Evolutionary conservation across 2,888 invertebrate genomes (phyloP), one percentile per base, ranked within the genome.

Genomic region (Melolontha melolontha): DNA sequence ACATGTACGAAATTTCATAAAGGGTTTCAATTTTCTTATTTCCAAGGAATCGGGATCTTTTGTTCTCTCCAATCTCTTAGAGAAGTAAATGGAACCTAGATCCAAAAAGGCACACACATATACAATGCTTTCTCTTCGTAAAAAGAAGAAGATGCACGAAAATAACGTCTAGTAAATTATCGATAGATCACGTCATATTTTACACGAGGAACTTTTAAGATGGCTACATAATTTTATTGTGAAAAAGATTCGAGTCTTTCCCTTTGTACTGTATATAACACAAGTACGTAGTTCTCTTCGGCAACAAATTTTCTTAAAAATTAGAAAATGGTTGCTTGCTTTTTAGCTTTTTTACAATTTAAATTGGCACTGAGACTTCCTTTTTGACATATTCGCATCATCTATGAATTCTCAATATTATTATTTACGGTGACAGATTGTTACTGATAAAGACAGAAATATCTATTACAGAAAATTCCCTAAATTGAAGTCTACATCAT

Each of bases 1-100:
- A 44, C 34, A 62, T 39, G 59, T 62, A 62, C 34, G 59, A 47
- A 47, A 62, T 62, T 62, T 62, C 47, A 49, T 47, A 62, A 17
- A 34, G 39, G 34, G 41, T 42, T 57, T 42, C 22, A 44, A 42
- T 44, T 62, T 49, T 62, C 59, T 62, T 62, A 62, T 62, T 62
- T 62, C 39, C 14, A 14, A 34, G 42, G 47, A 59, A 11, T 47
- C 47, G 7, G 29, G 47, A 34, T 49, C 42, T 16, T 62, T 47
- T 47, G 47, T 47, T 62, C 47, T 62, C 59, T 54, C 11, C 40
- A 17, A 16, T 54, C 52, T 34, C 16, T 34, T 16, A 39, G 16
- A 16, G n/a, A 29, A 34, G n/a, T 62, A 62, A 62, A 34, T 16
- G 47, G 34, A 62, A 34, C 34, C 17, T 62, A 59, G 10, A 14